Base-by-base conservation (phyloP, 2,888 invertebrate species). In the Drosophila pseudotalamancana region DNA sequence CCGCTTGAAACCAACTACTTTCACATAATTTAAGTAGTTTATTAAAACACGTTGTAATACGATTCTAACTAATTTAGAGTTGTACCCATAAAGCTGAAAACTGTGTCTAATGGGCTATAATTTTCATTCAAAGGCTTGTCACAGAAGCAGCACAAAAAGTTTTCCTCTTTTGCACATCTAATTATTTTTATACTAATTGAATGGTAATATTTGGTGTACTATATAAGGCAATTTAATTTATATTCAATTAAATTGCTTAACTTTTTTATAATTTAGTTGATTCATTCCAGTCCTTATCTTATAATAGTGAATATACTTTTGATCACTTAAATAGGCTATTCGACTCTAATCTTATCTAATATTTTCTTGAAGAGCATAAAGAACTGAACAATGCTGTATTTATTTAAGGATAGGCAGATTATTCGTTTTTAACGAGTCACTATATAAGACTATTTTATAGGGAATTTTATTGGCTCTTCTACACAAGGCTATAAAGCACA, bases 1-100 rank as follows among this genome's bases (percentile, higher is more conserved):
- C 81, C 88, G 81, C 72, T 63, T 75, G 50, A 48, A 82, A 39
- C 42, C 60, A 69, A 72, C 76, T 23, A 82, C 81, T 82, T 82
- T 82, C 88, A 66, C 86, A 64, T 62, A 78, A 69, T 62, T 66
- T 54, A 27, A 35, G 49, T 31, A 55, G 37, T 49, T 37, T 40
- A 35, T 19, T 46, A 18, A 40, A 53, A 57, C 51, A 43, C 61
- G 76, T 64, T 55, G 39, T 21, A 55, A 66, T 45, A 32, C 27
- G 48, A 56, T 72, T 64, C 72, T 61, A n/a, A 18, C 16, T 60
- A 51, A 25, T 31, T 39, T 29, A n/a, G n/a, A n/a, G n/a, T n/a
- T n/a, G n/a, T n/a, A n/a, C n/a, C n/a, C n/a, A 8, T 14, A 59
- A 42, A 34, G n/a, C n/a, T 4, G 11, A 8, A 8, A 25, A 4